Evolutionary conservation across 1,140 invertebrate species (phyloP).

Genomic region (Galleria mellonella): DNA sequence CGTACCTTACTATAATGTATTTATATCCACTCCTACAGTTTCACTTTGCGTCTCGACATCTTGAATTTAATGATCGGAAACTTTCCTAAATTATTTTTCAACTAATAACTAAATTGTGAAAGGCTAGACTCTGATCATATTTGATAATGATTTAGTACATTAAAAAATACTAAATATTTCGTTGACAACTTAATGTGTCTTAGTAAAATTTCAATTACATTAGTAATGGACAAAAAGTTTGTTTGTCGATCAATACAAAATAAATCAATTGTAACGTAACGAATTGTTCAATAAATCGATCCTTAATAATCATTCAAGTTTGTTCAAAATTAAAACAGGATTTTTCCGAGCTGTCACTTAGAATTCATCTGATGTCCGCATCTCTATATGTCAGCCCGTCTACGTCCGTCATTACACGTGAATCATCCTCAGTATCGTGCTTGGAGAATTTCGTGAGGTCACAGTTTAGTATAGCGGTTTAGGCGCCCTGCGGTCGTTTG

Average conservation of each 20-base stretch:
- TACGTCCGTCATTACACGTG: conserved; percentile 56
- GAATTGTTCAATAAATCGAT: conserved; percentile 37
- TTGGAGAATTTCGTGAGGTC: conserved; percentile 67
- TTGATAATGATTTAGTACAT: too few species aligned
- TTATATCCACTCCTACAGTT: conserved; percentile 20
- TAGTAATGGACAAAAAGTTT: conserved; percentile 8
- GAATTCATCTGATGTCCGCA: conserved; percentile 44
- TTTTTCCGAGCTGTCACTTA: conserved; percentile 26
- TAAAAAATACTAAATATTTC: background rate
- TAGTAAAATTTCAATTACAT: conserved; percentile 2
- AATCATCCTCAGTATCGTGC: conserved; percentile 61
- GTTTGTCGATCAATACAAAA: conserved; percentile 12
- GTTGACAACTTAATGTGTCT: conserved; percentile 9
- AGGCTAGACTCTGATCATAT: too few species aligned
- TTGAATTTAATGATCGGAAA: conserved; percentile 17
- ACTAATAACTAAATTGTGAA: too few species aligned
- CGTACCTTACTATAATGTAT: conserved; percentile 27
- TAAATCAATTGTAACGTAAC: conserved; percentile 29
- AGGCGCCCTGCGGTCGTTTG: conserved; percentile 61
- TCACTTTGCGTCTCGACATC: conserved; percentile 29
- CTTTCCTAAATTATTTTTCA: background rate
- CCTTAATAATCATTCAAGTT: conserved; percentile 19
- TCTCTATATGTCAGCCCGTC: conserved; percentile 48
- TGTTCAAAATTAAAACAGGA: conserved; percentile 17
- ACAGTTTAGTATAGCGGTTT: conserved; percentile 71